Percentiles rank a stretch among this genome's conserved stretches.
These are phyloP conservation scores for Cinclus mexicanus DNA, from an alignment of 2,113 vertebrate genomes.

Conservation along the genomic window DNA sequence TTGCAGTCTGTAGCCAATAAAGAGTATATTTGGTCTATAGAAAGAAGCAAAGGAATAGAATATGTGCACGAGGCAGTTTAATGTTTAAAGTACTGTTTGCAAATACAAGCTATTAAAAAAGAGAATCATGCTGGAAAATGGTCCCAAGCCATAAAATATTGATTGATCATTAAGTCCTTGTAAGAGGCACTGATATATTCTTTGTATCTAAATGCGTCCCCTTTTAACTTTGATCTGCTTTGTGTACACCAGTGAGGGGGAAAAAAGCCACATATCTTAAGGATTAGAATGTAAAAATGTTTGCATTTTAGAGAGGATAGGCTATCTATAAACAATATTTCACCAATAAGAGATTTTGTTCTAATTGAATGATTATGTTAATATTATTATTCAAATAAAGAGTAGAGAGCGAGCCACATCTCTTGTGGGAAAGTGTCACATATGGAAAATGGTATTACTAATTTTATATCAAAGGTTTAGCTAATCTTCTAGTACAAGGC, in stretches of 20 bases:
- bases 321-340: not conserved
- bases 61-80: not conserved
- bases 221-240: not conserved
- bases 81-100: slow-evolving; percentile 29
- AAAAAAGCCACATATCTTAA: not conserved
- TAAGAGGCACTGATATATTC: slow-evolving; percentile 17
- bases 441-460: not conserved
- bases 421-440: not conserved
- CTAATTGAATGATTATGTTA: not conserved
- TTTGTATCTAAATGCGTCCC: not conserved
- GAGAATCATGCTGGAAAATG: not conserved
- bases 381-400: not conserved
- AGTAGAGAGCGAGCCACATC: not conserved
- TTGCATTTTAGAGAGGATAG: not conserved
- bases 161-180: not conserved
- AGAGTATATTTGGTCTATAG: not conserved
- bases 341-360: not conserved
- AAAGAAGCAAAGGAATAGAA: slow-evolving; percentile 2
- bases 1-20: not conserved
- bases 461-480: not conserved
- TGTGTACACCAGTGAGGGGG: not conserved
- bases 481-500: not conserved
- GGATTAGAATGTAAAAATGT: not conserved
- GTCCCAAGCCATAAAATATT: slow-evolving; percentile 39
- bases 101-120: slow-evolving; percentile 32